Evolutionary conservation across 92 coral and sea anemone genomes (phyloP).

Genomic region (Parazoanthus atlanticus): DNA sequence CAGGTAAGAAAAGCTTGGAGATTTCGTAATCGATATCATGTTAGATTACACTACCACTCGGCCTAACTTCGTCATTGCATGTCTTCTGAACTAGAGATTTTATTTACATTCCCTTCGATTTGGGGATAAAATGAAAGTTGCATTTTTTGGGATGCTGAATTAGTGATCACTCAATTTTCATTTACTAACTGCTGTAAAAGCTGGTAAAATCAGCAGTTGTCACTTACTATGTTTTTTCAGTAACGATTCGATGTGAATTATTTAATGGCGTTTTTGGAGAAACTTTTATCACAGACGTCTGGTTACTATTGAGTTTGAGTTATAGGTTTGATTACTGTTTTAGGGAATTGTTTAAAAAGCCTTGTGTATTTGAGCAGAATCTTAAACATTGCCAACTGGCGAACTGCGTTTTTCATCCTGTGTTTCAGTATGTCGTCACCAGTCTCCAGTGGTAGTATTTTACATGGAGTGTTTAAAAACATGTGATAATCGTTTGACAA

Average conservation of each 20-base stretch:
- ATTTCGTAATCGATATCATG: conserved; percentile 37
- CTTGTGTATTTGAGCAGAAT: neutral
- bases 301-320: neutral
- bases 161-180: neutral
- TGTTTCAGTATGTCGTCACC: neutral
- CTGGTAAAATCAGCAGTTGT: neutral
- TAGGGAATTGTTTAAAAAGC: neutral
- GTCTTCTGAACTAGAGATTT: neutral
- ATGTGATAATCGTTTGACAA: neutral
- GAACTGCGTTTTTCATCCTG: neutral
- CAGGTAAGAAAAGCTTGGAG: conserved; percentile 34
- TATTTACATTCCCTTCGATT: neutral
- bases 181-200: neutral
- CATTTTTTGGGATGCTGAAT: neutral
- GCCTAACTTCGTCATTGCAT: neutral
- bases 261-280: conserved; percentile 33
- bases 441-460: neutral
- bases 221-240: conserved; percentile 7
- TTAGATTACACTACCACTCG: neutral
- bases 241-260: conserved; percentile 25
- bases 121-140: neutral
- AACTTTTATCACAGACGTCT: neutral
- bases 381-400: neutral
- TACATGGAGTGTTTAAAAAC: neutral
- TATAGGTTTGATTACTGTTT: neutral